Evolutionary conservation across 2,797 vertebrate species (phyloP).

Genomic region (Gymnopithys bicolor): DNA sequence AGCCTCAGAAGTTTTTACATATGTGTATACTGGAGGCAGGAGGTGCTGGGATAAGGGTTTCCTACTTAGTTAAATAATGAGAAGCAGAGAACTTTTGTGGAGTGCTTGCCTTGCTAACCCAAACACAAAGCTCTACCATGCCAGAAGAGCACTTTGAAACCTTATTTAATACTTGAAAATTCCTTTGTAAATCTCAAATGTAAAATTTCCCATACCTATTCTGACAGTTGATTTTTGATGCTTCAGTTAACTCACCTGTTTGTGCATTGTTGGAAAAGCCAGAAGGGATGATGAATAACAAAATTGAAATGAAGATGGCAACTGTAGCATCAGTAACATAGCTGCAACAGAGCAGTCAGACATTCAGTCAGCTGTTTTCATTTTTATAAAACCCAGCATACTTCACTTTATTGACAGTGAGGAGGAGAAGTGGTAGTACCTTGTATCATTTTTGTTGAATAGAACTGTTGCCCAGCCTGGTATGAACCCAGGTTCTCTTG

Average conservation of each 20-base stretch:
- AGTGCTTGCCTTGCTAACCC: not conserved
- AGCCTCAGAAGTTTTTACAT: not conserved
- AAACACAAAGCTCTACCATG: not conserved
- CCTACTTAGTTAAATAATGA: not conserved
- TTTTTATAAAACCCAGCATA: not conserved
- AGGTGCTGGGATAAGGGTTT: not conserved
- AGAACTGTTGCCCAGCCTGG: slow-evolving; percentile 87
- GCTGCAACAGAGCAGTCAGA: slow-evolving; percentile 57
- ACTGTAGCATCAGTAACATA: slow-evolving; percentile 82
- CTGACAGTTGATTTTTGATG: not conserved
- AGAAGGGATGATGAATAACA: slow-evolving; percentile 84
- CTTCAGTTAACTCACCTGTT: slow-evolving; percentile 46
- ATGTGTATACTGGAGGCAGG: not conserved
- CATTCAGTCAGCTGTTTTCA: not conserved
- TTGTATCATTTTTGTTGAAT: slow-evolving; percentile 64
- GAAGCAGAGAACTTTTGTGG: not conserved
- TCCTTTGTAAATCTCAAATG: not conserved
- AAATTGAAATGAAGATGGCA: slow-evolving; percentile 78
- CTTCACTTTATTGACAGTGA: not conserved
- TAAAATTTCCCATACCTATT: no score
- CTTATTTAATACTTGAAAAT: not conserved
- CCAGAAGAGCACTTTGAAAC: not conserved
- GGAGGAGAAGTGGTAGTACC: slow-evolving; percentile 64
- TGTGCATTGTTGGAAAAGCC: not conserved
- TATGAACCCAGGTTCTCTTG: slow-evolving; percentile 92